phyloP scores from a whole-genome alignment of 92 coral and sea anemone species.

The Zoanthus gigantus region DNA sequence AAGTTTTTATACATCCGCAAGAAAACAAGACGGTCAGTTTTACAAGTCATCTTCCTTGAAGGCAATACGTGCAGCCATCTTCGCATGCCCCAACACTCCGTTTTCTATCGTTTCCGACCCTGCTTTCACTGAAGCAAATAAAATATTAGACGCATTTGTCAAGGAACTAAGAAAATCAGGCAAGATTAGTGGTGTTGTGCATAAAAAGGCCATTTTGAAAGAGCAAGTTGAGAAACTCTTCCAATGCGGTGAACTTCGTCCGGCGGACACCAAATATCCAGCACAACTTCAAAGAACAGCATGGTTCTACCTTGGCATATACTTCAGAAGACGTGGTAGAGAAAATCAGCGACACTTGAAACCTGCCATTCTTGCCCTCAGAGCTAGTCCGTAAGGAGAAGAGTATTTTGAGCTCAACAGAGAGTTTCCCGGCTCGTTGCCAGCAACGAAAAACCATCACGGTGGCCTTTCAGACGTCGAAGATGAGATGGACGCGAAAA shows the following conservation, averaged over 20 bases:
- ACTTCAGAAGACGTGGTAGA: slow-evolving; percentile 30
- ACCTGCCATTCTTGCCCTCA: slow-evolving; percentile 29
- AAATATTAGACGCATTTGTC: slow-evolving; percentile 54
- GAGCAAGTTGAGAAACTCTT: slow-evolving; percentile 60
- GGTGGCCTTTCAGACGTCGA: background rate
- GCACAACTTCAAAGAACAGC: slow-evolving; percentile 55
- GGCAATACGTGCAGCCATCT: slow-evolving; percentile 63
- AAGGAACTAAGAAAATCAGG: slow-evolving; percentile 47
- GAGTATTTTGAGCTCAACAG: slow-evolving; percentile 55
- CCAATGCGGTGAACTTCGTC: slow-evolving; percentile 67
- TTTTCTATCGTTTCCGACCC: slow-evolving; percentile 59
- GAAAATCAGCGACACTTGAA: slow-evolving; percentile 43
- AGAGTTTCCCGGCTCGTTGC: slow-evolving; percentile 7
- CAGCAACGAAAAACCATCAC: slow-evolving; percentile 63
- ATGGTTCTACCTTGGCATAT: slow-evolving; percentile 47
- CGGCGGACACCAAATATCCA: slow-evolving; percentile 68
- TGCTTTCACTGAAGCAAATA: slow-evolving; percentile 62
- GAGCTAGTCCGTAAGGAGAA: background rate
- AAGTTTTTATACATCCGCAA: too few species aligned
- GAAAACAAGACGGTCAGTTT: too few species aligned
- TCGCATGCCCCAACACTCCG: slow-evolving; percentile 37
- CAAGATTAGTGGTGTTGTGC: slow-evolving; percentile 59
- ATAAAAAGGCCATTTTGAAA: slow-evolving; percentile 62
- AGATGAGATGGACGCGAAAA: slow-evolving; percentile 52
- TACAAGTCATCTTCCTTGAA: slow-evolving; percentile 47